Conservation (phyloP, 1,140 invertebrate species). For the Cyrtorhinus lividipennis region DNA sequence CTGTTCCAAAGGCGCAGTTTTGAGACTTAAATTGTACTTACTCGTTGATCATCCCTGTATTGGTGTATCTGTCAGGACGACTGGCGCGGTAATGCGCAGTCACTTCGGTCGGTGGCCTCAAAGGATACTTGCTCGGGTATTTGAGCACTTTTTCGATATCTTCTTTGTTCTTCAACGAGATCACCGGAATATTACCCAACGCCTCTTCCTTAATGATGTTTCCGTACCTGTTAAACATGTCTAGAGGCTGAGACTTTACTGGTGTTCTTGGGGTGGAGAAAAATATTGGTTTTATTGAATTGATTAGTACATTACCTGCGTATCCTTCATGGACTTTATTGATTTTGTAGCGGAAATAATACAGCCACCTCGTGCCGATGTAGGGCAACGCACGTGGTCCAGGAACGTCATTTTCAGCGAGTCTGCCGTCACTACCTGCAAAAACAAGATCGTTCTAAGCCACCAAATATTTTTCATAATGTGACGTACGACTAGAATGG, state of each 20-base stretch:
- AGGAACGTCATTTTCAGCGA: constrained; percentile 40
- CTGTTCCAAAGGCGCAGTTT: too few species aligned
- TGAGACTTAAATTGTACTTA: constrained; percentile 32
- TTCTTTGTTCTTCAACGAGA: constrained; percentile 55
- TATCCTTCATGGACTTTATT: constrained; percentile 66
- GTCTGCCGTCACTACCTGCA: neutral
- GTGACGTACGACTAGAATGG: neutral
- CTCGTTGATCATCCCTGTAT: constrained; percentile 66
- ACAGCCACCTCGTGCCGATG: constrained; percentile 69
- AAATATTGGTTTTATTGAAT: constrained; percentile 2
- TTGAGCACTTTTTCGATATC: constrained; percentile 66
- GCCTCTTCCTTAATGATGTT: constrained; percentile 60
- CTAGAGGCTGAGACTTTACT: constrained; percentile 33
- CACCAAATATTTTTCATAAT: neutral
- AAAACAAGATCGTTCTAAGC: neutral
- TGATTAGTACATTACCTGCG: too few species aligned
- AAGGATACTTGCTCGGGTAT: constrained; percentile 50
- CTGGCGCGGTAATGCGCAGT: constrained; percentile 56
- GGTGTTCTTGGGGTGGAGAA: constrained; percentile 24
- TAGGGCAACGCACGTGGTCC: constrained; percentile 58
- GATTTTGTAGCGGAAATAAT: constrained; percentile 51
- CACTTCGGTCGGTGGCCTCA: constrained; percentile 68
- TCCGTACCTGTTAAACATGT: constrained; percentile 56
- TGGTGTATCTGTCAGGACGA: constrained; percentile 62
- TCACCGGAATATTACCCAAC: constrained; percentile 53